A percentile compares a stretch with the other conserved stretches of the same genome.
These are phyloP conservation scores for Cheilosia impressa DNA, from an alignment of 2,888 invertebrate genomes.

Conservation along the genomic window DNA sequence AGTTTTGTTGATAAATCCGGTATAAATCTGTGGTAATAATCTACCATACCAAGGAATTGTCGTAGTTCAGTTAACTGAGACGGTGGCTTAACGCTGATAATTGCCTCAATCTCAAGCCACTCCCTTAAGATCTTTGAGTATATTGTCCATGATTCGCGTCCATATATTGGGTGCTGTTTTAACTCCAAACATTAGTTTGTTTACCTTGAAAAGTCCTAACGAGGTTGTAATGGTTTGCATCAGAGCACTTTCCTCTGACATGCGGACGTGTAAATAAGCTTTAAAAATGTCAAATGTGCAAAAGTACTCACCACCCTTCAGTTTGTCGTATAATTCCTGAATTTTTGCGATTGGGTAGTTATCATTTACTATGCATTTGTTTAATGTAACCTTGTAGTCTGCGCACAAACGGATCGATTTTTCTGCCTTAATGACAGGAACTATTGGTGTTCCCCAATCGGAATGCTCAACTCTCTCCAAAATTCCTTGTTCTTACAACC, in stretches of 20 bases:
- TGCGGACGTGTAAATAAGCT: constrained; percentile 26
- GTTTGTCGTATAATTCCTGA: constrained; percentile 18
- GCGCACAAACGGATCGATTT: constrained; percentile 7
- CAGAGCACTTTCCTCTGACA: constrained; percentile 2
- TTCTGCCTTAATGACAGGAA: neutral
- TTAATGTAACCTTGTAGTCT: constrained; percentile 41
- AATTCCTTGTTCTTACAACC: constrained; percentile 28
- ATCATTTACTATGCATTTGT: constrained; percentile 38
- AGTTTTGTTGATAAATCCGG: too few relatives aligned
- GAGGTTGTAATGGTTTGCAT: constrained; percentile 14
- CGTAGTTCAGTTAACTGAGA: too few relatives aligned
- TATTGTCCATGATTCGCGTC: constrained; percentile 36
- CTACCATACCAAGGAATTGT: too few relatives aligned
- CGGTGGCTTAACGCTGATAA: too few relatives aligned
- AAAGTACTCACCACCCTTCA: neutral
- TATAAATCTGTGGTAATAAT: too few relatives aligned
- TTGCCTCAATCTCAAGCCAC: constrained; percentile 16
- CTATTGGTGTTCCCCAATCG: constrained; percentile 12
- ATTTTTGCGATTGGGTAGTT: constrained; percentile 36
- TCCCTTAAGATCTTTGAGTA: constrained; percentile 36
- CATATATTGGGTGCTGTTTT: constrained; percentile 43
- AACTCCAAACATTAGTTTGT: constrained; percentile 46
- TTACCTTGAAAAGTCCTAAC: constrained; percentile 14
- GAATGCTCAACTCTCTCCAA: constrained; percentile 2
- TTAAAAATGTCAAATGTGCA: neutral